Conservation (phyloP, 2,888 invertebrate species). For the Andrena bucephala region DNA sequence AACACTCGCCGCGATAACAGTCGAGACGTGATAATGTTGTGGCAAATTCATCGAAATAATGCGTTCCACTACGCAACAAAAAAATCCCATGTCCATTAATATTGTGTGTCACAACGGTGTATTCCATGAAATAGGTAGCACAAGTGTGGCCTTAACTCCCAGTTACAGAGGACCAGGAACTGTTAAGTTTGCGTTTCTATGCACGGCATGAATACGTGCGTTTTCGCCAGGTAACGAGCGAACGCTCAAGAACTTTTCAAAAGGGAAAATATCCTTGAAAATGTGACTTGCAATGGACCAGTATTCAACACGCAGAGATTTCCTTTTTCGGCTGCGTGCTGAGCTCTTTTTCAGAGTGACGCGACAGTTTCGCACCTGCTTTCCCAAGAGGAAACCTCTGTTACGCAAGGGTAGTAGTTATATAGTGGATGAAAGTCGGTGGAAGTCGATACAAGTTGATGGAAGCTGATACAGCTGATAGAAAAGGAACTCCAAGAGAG, state of each 20-base stretch:
- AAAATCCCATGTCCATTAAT: neutral
- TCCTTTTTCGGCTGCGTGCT: no score
- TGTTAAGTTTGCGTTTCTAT: no score
- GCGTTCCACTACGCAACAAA: neutral
- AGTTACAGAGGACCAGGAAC: no score
- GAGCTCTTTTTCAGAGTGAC: no score
- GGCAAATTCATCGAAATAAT: neutral
- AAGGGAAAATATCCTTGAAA: no score
- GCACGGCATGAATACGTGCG: no score
- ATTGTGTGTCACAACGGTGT: neutral
- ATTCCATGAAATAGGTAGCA: neutral
- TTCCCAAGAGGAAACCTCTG: neutral
- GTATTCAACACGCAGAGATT: no score
- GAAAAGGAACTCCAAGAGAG: constrained; percentile 16
- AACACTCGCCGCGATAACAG: neutral
- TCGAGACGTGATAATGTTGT: neutral
- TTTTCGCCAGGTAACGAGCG: no score
- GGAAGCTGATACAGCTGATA: constrained; percentile 10
- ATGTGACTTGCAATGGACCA: no score
- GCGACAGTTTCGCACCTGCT: neutral
- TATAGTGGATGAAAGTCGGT: neutral
- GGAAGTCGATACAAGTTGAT: no score
- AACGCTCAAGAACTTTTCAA: no score
- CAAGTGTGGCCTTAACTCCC: no score
- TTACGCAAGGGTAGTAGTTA: neutral